Percentiles rank a stretch among this genome's conserved stretches.
Evolutionary conservation across 1,140 invertebrate genomes (phyloP).

Genomic region (Ooceraea biroi): DNA sequence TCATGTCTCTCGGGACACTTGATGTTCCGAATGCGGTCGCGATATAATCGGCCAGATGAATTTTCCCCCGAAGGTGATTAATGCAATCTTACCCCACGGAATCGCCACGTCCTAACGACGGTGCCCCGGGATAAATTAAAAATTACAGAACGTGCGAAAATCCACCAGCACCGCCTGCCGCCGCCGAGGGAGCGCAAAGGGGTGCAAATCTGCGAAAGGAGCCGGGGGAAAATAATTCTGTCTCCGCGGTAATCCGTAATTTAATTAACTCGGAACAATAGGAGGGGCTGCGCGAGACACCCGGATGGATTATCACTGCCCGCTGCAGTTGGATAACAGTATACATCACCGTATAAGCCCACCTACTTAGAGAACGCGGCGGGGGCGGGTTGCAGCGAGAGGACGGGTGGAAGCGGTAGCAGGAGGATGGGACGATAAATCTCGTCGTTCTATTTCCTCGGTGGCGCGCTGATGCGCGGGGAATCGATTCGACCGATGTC

Average conservation of each 20-base stretch:
- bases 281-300: slow-evolving; percentile 47
- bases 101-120: not conserved
- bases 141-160: slow-evolving; percentile 32
- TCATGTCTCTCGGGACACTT: not conserved
- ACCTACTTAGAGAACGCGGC: slow-evolving; percentile 46
- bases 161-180: not conserved
- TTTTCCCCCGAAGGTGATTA: slow-evolving; percentile 20
- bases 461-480: slow-evolving; percentile 5
- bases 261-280: slow-evolving; percentile 57
- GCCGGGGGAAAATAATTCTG: slow-evolving; percentile 34
- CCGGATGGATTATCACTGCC: slow-evolving; percentile 53
- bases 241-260: slow-evolving; percentile 50
- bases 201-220: slow-evolving; percentile 1
- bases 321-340: slow-evolving; percentile 50
- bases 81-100: slow-evolving; percentile 18
- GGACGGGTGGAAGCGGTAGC: not conserved
- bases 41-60: slow-evolving; percentile 28
- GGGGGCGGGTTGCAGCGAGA: not conserved
- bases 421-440: slow-evolving; percentile 14
- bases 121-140: slow-evolving; percentile 33
- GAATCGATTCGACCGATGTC: slow-evolving; percentile 46
- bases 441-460: slow-evolving; percentile 44
- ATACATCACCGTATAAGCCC: slow-evolving; percentile 54
- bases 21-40: not conserved
- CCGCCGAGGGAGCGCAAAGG: not conserved